Percentiles rank a stretch among this genome's conserved stretches.
These are phyloP conservation scores for Delphinapterus leucas DNA, from an alignment of 2,113 vertebrate genomes.

Conservation along the genomic window DNA sequence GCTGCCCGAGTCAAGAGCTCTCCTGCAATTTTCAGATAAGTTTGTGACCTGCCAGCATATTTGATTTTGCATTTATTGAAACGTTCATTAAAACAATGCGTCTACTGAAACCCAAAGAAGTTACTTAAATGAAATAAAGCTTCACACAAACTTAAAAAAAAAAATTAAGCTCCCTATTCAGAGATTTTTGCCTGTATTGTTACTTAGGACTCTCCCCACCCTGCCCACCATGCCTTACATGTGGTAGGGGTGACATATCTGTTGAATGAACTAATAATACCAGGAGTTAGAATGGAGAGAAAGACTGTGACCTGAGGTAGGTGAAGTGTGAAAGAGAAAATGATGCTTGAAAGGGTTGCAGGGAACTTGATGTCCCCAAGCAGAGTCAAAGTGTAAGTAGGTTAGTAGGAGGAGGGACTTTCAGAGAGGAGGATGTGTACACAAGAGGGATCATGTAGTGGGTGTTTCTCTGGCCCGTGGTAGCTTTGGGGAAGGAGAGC, in stretches of 20 bases:
- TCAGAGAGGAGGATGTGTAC: not conserved
- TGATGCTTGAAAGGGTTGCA: not conserved
- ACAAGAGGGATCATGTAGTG: not conserved
- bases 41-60: not conserved
- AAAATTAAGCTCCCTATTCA: not conserved
- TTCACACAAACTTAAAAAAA: not conserved
- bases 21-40: not conserved
- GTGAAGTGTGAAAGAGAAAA: not conserved
- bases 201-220: not conserved
- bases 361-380: not conserved
- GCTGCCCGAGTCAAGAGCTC: not conserved
- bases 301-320: not conserved
- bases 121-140: not conserved
- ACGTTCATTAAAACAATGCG: not conserved
- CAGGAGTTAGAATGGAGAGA: not conserved
- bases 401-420: not conserved
- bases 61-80: not conserved
- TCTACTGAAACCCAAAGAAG: not conserved
- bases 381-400: not conserved
- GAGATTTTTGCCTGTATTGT: not conserved
- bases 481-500: not conserved
- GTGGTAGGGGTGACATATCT: not conserved
- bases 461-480: not conserved
- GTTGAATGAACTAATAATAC: not conserved
- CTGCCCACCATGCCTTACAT: not conserved